Base-by-base conservation (phyloP, 1,140 invertebrate genomes). In the Pemphigus obesinymphae region DNA sequence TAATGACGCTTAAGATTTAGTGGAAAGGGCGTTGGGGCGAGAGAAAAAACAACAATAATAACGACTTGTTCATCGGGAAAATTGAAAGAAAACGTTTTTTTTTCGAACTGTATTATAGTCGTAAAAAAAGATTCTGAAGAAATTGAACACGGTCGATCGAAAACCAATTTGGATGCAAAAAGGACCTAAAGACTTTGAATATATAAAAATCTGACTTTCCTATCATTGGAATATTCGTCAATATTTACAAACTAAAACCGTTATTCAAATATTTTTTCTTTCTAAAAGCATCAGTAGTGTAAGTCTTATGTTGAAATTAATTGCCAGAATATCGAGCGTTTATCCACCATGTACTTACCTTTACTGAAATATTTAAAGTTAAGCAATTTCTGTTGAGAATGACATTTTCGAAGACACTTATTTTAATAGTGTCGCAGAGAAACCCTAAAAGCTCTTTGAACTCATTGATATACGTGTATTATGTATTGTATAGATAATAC, bases 191-290 rank as follows among this genome's bases (percentile, higher is more conserved):
- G 50, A 40, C 53, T 58, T 76, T 76, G 73, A 76, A 76, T 76
- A 40, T 8, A 78, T 40, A 63, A 20, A 40, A 76, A 78, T 37
- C 75, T 13, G 6, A 55, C 11, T 55, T 6, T 5, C 17, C 26
- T 6, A 23, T 26, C 3, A 26, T 55, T 26, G 4, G 20, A 58
- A 40, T 76, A 58, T 61, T 78, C 13, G 1, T 26, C 75, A 61
- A 73, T 31, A 45, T 50, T 73, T 50, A 72, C 68, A 40, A 72
- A 72, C 11, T 45, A 26, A 45, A 29, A 72, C 20, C 13, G n/a
- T 82, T 43, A 31, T 55, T 2, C 3, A 23, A 37, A 26, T 29
- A 81, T 61, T 50, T 84, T 83, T 85, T 85, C 85, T 84, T 84
- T 58, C 17, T 20, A 50, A 50, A 50, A 10, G 15, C 4, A 50